phyloP scores from a whole-genome alignment of 2,888 invertebrate genomes.

The Pollenia labialis region DNA sequence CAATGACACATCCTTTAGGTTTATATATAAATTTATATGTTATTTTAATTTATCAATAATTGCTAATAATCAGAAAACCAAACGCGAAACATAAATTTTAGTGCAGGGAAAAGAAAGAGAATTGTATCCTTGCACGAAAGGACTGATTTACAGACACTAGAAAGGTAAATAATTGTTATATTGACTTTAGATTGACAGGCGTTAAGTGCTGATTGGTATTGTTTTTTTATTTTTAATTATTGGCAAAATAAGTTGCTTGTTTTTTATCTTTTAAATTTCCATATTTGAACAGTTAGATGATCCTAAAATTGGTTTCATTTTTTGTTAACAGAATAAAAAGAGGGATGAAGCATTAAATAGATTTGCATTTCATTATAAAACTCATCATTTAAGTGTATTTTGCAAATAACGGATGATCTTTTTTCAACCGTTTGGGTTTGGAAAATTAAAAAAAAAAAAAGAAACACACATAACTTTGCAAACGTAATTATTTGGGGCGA shows the following conservation, averaged over 20 bases:
- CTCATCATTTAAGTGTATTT: too few species aligned
- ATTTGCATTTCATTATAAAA: too few species aligned
- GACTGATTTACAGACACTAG: constrained; percentile 51
- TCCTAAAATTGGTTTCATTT: not conserved
- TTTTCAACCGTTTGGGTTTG: too few species aligned
- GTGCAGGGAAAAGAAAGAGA: not conserved
- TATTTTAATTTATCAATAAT: constrained; percentile 61
- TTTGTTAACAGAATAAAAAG: too few species aligned
- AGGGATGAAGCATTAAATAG: too few species aligned
- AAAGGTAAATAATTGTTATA: constrained; percentile 37
- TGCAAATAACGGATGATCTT: too few species aligned
- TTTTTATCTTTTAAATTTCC: constrained; percentile 9
- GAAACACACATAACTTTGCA: too few species aligned
- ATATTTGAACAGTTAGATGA: not conserved
- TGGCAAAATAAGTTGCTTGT: constrained; percentile 37
- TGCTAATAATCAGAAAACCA: constrained; percentile 52
- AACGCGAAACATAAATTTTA: constrained; percentile 12
- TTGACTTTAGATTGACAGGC: constrained; percentile 53
- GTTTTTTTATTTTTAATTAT: constrained; percentile 11
- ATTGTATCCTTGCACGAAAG: constrained; percentile 17
- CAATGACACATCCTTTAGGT: constrained; percentile 54
- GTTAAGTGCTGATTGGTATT: constrained; percentile 55
- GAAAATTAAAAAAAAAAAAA: too few species aligned
- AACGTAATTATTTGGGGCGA: too few species aligned
- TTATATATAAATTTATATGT: constrained; percentile 40